Percentiles rank a stretch among this genome's conserved stretches.
Conservation (phyloP, 2,113 vertebrate species). For the Burhinus oedicnemus region DNA sequence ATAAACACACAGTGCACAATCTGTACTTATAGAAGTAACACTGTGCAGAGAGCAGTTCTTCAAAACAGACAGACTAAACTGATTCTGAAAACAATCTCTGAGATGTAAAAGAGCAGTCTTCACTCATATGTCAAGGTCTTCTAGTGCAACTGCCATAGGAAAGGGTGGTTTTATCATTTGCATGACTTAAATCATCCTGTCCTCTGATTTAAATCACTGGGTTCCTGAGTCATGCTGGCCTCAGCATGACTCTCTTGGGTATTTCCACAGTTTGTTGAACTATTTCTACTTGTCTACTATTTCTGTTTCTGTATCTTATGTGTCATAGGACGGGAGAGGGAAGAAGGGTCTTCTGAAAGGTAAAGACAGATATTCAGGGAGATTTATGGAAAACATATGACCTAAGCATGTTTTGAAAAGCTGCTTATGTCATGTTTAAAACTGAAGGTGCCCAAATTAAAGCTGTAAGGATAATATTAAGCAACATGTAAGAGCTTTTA, state of each 20-base stretch:
- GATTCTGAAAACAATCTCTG: neutral
- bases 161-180: neutral
- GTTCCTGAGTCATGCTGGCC: neutral
- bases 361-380: neutral
- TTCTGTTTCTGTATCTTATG: neutral
- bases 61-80: neutral
- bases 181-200: neutral
- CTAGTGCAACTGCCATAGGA: neutral
- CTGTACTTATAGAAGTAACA: neutral
- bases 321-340: neutral
- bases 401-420: neutral
- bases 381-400: neutral
- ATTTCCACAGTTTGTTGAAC: neutral
- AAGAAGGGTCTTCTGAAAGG: neutral
- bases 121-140: neutral
- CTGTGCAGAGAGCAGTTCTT: neutral
- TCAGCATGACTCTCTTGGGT: neutral
- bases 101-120: neutral
- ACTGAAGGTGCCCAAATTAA: neutral
- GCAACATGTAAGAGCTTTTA: neutral
- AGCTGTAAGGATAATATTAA: neutral
- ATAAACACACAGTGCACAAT: neutral
- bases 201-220: neutral
- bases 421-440: neutral
- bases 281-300: neutral